Evolutionary conservation across 2,113 vertebrate genomes (phyloP).

Genomic region (Struthidea cinerea): DNA sequence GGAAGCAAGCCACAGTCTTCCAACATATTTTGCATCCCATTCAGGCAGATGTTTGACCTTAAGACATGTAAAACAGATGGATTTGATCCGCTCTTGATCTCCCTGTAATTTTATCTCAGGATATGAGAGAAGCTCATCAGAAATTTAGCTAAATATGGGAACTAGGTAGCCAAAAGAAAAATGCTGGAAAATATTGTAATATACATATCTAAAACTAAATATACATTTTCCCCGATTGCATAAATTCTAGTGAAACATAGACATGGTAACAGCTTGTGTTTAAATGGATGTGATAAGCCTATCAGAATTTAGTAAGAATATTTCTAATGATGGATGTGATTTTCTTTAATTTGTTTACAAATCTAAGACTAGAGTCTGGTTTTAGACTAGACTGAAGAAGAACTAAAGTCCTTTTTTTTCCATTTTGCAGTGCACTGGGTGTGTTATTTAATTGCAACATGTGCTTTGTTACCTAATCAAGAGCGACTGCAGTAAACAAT

Average conservation of each 20-base stretch:
- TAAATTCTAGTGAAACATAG: not conserved
- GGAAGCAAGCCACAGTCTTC: not conserved
- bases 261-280: not conserved
- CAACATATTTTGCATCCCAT: not conserved
- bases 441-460: not conserved
- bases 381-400: not conserved
- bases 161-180: not conserved
- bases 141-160: not conserved
- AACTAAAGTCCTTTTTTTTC: not conserved
- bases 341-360: not conserved
- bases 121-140: not conserved
- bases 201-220: not conserved
- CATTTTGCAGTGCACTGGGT: not conserved
- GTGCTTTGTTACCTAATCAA: not conserved
- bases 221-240: not conserved
- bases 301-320: not conserved
- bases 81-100: not conserved
- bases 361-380: not conserved
- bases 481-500: not conserved
- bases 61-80: conserved; percentile 7
- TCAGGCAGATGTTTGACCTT: conserved; percentile 33
- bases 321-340: not conserved
- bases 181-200: not conserved
- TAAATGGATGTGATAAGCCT: not conserved
- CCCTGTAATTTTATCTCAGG: not conserved